Evolutionary conservation across 2,113 vertebrate species (phyloP).

Genomic region (Lampris megalopsis): DNA sequence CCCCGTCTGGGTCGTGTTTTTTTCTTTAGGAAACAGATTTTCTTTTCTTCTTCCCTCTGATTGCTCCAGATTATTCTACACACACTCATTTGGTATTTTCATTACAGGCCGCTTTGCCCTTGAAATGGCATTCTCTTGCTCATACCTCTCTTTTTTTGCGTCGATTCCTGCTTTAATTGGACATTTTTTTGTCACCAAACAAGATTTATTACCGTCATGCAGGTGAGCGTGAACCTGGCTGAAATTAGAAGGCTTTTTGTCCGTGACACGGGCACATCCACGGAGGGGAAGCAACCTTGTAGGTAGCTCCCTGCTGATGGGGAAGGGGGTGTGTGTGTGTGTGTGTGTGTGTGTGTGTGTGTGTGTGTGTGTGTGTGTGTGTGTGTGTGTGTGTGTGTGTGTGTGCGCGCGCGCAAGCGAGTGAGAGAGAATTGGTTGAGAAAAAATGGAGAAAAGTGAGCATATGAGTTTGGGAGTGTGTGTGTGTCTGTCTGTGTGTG

Average conservation of each 20-base stretch:
- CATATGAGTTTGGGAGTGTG: background rate
- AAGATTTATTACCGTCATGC: conserved; percentile 77
- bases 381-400: conserved; percentile 9
- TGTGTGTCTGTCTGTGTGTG: background rate
- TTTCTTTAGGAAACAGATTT: background rate
- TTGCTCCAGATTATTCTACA: conserved; percentile 44
- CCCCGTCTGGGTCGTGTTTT: background rate
- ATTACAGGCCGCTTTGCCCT: conserved; percentile 68
- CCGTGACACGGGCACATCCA: conserved; percentile 71
- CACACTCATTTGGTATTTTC: conserved; percentile 46
- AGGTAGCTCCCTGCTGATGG: conserved; percentile 57
- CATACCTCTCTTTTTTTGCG: conserved; percentile 71
- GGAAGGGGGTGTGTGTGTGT: conserved; percentile 20
- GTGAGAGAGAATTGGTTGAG: no score
- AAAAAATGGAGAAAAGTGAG: background rate
- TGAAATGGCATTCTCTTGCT: conserved; percentile 61
- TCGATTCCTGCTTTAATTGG: conserved; percentile 79
- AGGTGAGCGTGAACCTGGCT: conserved; percentile 68
- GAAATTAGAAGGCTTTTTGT: conserved; percentile 80
- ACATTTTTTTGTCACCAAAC: conserved; percentile 77
- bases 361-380: conserved; percentile 4
- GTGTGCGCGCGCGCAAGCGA: background rate
- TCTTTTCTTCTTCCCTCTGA: background rate
- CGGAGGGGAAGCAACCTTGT: conserved; percentile 77
- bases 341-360: conserved; percentile 24